These are phyloP conservation scores for Drosophila miranda DNA, from an alignment of 1,140 invertebrate genomes.

Conservation along the genomic window DNA sequence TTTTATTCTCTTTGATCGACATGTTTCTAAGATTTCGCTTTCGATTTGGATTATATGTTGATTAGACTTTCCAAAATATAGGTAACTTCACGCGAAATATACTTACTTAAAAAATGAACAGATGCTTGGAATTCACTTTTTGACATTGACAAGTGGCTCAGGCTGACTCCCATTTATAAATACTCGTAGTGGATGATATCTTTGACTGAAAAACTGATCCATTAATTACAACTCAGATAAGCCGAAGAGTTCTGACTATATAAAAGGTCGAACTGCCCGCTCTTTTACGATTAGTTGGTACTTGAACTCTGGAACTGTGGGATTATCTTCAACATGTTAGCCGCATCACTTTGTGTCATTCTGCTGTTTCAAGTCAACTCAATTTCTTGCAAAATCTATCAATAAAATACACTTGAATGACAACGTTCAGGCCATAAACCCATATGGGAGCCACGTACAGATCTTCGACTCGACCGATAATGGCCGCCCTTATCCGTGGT, in stretches of 20 bases:
- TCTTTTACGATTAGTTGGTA: slow-evolving; percentile 1
- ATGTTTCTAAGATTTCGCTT: too few relatives aligned
- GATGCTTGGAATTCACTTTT: too few relatives aligned
- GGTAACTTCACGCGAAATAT: too few relatives aligned
- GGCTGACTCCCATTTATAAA: slow-evolving; percentile 5
- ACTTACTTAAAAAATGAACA: too few relatives aligned
- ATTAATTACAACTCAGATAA: slow-evolving; percentile 39
- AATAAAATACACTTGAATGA: neutral
- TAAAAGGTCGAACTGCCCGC: slow-evolving; percentile 6
- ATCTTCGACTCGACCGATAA: neutral
- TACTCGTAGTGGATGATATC: neutral
- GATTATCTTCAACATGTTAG: slow-evolving; percentile 12
- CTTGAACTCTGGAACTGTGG: neutral
- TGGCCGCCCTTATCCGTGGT: neutral
- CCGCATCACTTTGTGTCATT: slow-evolving; percentile 1
- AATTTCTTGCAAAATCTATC: slow-evolving; percentile 1
- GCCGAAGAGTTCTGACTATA: slow-evolving; percentile 9
- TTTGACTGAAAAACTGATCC: slow-evolving; percentile 2
- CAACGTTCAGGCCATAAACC: neutral
- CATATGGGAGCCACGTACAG: neutral
- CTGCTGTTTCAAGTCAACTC: slow-evolving; percentile 17
- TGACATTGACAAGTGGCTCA: neutral
- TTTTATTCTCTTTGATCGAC: too few relatives aligned
- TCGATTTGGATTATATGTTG: too few relatives aligned
- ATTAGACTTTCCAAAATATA: too few relatives aligned